Conservation (phyloP, 2,888 invertebrate genomes). For the Noctua janthina region DNA sequence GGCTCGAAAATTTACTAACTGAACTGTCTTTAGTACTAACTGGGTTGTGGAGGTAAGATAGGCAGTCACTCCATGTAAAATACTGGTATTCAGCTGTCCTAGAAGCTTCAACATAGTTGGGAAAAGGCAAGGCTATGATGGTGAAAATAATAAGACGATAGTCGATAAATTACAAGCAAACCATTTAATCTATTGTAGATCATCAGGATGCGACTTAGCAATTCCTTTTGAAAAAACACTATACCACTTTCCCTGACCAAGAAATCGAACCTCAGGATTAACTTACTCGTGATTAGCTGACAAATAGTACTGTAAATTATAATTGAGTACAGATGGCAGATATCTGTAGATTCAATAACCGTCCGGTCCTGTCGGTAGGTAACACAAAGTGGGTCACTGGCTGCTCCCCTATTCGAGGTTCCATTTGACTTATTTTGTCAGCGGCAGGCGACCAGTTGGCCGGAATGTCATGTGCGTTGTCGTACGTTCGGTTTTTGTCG, state of each 20-base stretch:
- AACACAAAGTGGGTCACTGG: constrained; percentile 46
- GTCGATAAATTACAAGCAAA: no score
- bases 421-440: constrained; percentile 56
- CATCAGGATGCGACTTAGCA: not conserved
- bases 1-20: no score
- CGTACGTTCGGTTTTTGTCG: constrained; percentile 21
- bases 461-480: constrained; percentile 45
- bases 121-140: no score
- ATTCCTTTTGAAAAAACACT: not conserved
- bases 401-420: constrained; percentile 37
- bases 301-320: not conserved
- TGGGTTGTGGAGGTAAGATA: no score
- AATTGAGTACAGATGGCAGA: constrained; percentile 17
- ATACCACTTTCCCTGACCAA: not conserved
- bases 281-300: not conserved
- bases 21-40: no score
- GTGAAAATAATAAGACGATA: not conserved
- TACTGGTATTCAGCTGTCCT: no score
- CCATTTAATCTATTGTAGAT: no score
- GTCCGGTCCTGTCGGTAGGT: not conserved
- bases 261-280: not conserved
- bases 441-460: constrained; percentile 45
- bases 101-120: no score
- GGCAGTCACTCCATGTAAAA: no score
- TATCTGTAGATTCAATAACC: constrained; percentile 8